phyloP scores from a whole-genome alignment of 2,888 invertebrate species.

The Lochmaea crataegi region DNA sequence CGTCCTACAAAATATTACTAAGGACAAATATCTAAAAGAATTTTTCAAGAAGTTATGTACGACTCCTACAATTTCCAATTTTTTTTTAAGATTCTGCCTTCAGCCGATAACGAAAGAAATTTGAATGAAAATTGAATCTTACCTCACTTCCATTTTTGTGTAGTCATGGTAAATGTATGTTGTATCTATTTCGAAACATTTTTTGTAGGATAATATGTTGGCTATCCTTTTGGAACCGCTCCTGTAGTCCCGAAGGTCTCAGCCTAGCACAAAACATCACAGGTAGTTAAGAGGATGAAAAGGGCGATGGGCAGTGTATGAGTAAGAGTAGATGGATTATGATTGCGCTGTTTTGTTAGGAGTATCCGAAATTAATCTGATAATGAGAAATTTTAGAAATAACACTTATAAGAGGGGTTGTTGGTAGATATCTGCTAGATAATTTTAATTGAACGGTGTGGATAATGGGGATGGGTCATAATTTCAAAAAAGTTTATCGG shows the following conservation, averaged over 20 bases:
- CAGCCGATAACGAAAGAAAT: too few relatives aligned
- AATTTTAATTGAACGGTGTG: background rate
- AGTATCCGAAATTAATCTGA: constrained; percentile 19
- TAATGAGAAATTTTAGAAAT: constrained; percentile 24
- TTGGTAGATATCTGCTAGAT: background rate
- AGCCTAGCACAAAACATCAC: background rate
- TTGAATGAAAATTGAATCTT: too few relatives aligned
- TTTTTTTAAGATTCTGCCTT: too few relatives aligned
- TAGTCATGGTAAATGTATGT: too few relatives aligned
- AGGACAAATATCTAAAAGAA: too few relatives aligned
- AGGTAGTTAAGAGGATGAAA: constrained; percentile 17
- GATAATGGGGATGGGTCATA: background rate
- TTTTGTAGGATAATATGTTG: too few relatives aligned
- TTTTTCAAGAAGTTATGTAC: too few relatives aligned
- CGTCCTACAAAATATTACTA: too few relatives aligned
- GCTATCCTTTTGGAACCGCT: background rate
- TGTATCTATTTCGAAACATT: too few relatives aligned
- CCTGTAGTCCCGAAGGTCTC: background rate
- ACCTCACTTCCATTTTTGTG: too few relatives aligned
- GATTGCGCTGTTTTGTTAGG: constrained; percentile 20
- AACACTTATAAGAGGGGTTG: constrained; percentile 4
- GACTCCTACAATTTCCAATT: too few relatives aligned
- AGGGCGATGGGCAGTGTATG: constrained; percentile 22
- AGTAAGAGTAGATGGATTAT: constrained; percentile 20
- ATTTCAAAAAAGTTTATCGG: background rate